Percentiles rank a stretch among this genome's conserved stretches.
Evolutionary conservation across 2,888 invertebrate species (phyloP).

Genomic region (Dimorphilus gyrociliatus): DNA sequence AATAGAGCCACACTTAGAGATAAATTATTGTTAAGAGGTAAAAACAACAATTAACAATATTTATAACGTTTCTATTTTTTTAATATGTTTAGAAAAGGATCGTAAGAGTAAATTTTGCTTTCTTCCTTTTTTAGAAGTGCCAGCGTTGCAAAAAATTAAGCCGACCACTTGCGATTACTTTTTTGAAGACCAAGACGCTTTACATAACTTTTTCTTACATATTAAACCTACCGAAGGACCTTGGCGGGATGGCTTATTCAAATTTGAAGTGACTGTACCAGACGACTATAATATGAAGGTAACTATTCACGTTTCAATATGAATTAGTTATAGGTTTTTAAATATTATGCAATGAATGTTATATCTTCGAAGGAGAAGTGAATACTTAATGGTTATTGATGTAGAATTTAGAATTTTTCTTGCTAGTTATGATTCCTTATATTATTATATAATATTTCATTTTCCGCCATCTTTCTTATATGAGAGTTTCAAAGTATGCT

Average conservation of each 20-base stretch:
- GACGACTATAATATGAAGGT: slow-evolving; percentile 93
- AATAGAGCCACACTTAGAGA: slow-evolving; percentile 59
- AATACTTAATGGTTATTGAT: not conserved
- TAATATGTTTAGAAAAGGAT: not conserved
- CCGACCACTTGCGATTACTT: slow-evolving; percentile 59
- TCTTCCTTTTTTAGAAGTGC: slow-evolving; percentile 41
- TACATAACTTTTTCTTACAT: slow-evolving; percentile 60
- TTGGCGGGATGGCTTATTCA: slow-evolving; percentile 72
- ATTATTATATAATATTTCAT: not conserved
- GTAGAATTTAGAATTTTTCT: not conserved
- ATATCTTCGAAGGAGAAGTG: no score
- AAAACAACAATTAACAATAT: slow-evolving; percentile 20
- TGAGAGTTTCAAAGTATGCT: no score
- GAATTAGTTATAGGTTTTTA: not conserved
- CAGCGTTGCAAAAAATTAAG: slow-evolving; percentile 69
- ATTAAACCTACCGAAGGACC: slow-evolving; percentile 71
- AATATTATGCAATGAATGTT: not conserved
- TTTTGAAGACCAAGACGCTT: slow-evolving; percentile 64
- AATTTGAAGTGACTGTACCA: slow-evolving; percentile 66
- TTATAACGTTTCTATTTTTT: not conserved
- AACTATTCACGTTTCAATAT: slow-evolving; percentile 37
- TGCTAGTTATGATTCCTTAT: slow-evolving; percentile 1
- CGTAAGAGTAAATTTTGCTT: not conserved
- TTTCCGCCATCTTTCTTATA: no score
- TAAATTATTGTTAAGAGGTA: slow-evolving; percentile 61